Evolutionary conservation across 2,797 vertebrate genomes (phyloP).

Genomic region (Mus caroli): DNA sequence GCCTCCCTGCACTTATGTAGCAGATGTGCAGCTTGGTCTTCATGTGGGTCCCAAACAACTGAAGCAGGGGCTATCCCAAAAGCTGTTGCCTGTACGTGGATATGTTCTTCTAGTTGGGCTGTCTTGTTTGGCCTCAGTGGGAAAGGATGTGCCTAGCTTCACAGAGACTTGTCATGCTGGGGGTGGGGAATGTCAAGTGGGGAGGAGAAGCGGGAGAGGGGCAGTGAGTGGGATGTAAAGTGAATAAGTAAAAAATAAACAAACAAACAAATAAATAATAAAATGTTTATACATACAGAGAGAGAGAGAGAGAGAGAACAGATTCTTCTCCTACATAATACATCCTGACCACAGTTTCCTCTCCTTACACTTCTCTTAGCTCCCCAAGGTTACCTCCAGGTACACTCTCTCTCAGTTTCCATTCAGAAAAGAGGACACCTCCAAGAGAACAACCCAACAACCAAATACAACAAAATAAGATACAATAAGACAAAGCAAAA

Average conservation of each 20-base stretch:
- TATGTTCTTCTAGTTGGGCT: too few species aligned
- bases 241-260: not conserved
- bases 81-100: not conserved
- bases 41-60: not conserved
- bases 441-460: not conserved
- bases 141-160: not conserved
- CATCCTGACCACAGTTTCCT: not conserved
- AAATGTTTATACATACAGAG: too few species aligned
- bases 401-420: not conserved
- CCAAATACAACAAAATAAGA: not conserved
- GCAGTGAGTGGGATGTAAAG: not conserved
- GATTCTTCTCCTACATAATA: not conserved
- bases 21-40: not conserved
- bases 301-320: too few species aligned
- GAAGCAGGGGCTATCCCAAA: not conserved
- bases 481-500: not conserved
- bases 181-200: not conserved
- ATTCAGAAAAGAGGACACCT: not conserved
- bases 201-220: not conserved
- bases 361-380: not conserved
- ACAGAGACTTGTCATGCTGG: not conserved
- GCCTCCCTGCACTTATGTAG: not conserved
- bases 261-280: too few species aligned
- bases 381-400: not conserved
- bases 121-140: not conserved